Conservation (phyloP, 2,113 vertebrate species). For the Andinoacara biseriatus region DNA sequence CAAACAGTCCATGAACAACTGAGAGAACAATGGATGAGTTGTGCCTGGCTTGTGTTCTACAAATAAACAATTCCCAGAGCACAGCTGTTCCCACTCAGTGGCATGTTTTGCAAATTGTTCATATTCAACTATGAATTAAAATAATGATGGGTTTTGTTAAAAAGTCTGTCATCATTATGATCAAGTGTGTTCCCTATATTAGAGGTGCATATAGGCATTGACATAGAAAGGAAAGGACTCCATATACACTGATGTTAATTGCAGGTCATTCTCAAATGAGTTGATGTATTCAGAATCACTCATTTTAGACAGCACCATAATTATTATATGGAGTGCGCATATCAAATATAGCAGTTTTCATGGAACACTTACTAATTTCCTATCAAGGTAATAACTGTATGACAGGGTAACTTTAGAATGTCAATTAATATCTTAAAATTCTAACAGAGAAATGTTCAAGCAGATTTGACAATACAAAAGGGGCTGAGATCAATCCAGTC, state of each 20-base stretch:
- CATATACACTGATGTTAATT: slow-evolving; percentile 45
- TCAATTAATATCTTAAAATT: slow-evolving; percentile 15
- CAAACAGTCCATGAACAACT: neutral
- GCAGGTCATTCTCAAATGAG: slow-evolving; percentile 24
- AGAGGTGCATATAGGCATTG: neutral
- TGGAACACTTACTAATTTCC: slow-evolving; percentile 25
- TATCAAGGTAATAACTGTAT: slow-evolving; percentile 12
- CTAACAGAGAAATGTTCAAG: neutral
- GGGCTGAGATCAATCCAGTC: slow-evolving; percentile 29
- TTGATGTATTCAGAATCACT: slow-evolving; percentile 27
- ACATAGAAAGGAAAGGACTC: slow-evolving; percentile 15
- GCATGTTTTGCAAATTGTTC: slow-evolving; percentile 22
- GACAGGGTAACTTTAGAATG: slow-evolving; percentile 9
- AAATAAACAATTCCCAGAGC: slow-evolving; percentile 47
- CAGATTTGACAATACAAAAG: slow-evolving; percentile 17
- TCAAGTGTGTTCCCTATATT: neutral
- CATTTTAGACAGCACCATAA: slow-evolving; percentile 31
- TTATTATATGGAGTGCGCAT: slow-evolving; percentile 20
- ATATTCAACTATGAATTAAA: slow-evolving; percentile 41
- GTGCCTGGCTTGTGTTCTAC: neutral
- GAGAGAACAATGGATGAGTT: neutral
- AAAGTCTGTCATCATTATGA: slow-evolving; percentile 4
- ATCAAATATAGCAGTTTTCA: slow-evolving; percentile 28
- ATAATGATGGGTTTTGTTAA: slow-evolving; percentile 26
- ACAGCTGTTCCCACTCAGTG: slow-evolving; percentile 55